These are phyloP conservation scores for Spea hammondii DNA, from an alignment of 2,797 vertebrate species.

Conservation along the genomic window DNA sequence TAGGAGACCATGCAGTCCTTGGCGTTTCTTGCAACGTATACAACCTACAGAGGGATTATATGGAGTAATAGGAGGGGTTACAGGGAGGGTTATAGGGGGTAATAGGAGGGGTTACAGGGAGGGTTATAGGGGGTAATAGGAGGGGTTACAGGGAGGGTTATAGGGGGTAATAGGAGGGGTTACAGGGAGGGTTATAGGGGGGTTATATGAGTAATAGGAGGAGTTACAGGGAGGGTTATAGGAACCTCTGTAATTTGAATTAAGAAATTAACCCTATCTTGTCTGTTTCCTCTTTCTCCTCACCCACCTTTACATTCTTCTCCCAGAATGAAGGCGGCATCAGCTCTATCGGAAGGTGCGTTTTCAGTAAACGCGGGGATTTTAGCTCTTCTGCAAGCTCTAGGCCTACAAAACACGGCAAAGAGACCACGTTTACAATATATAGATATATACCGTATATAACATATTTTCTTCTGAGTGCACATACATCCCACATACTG, in stretches of 20 bases:
- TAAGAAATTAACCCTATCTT: no score
- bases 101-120: no score
- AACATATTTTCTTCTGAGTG: no score
- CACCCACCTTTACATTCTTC: conserved; percentile 72
- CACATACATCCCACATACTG: no score
- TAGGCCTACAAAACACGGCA: conserved; percentile 47
- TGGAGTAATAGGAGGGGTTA: background rate
- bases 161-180: no score
- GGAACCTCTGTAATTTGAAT: no score
- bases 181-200: no score
- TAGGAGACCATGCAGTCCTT: conserved; percentile 93
- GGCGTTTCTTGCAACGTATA: conserved; percentile 88
- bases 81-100: background rate
- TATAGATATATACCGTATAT: no score
- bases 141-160: no score
- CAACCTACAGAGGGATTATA: conserved; percentile 64
- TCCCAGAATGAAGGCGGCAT: conserved; percentile 80
- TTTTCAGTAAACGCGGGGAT: conserved; percentile 80
- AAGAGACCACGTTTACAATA: background rate
- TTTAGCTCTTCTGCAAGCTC: conserved; percentile 61
- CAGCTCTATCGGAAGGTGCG: conserved; percentile 77
- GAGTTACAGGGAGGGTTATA: no score
- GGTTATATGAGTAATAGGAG: no score
- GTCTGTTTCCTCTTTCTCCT: background rate
- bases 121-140: no score